Percentiles rank a stretch among this genome's conserved stretches.
phyloP scores from a whole-genome alignment of 2,888 invertebrate genomes.

The Ophion ventricosus region DNA sequence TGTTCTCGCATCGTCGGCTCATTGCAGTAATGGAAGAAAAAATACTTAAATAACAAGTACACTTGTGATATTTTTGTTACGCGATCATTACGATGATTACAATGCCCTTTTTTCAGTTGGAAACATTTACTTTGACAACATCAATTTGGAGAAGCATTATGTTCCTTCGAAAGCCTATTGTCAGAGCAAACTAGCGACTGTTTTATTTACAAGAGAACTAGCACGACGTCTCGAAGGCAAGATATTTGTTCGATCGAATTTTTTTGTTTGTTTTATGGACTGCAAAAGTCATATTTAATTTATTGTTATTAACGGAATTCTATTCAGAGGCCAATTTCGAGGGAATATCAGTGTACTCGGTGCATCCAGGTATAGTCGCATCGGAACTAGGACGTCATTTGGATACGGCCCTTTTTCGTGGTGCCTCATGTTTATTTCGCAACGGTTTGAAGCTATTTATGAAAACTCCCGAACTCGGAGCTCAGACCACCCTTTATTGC shows the following conservation, averaged over 20 bases:
- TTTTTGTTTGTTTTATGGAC: not conserved
- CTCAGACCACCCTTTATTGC: constrained; percentile 91
- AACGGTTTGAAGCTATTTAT: constrained; percentile 83
- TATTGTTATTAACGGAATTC: too few species aligned
- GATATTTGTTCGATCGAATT: too few species aligned
- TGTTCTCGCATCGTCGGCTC: constrained; percentile 86
- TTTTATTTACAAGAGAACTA: constrained; percentile 89
- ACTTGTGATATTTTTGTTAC: not conserved
- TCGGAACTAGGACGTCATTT: constrained; percentile 91
- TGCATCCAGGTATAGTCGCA: constrained; percentile 90
- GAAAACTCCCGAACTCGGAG: constrained; percentile 87
- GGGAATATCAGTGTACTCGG: constrained; percentile 87
- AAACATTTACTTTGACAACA: constrained; percentile 87
- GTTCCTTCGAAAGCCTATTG: constrained; percentile 87
- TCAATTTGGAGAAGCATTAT: constrained; percentile 89
- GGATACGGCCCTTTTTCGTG: constrained; percentile 84
- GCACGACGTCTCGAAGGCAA: constrained; percentile 86
- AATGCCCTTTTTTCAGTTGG: constrained; percentile 80
- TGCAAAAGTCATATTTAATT: not conserved
- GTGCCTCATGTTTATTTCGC: constrained; percentile 82
- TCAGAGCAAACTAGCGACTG: constrained; percentile 92
- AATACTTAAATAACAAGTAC: not conserved
- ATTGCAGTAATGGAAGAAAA: constrained; percentile 81
- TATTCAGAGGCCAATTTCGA: constrained; percentile 72
- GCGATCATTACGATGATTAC: not conserved